Base-by-base conservation (phyloP, 2,113 vertebrate genomes). In the Ceratotherium simum region DNA sequence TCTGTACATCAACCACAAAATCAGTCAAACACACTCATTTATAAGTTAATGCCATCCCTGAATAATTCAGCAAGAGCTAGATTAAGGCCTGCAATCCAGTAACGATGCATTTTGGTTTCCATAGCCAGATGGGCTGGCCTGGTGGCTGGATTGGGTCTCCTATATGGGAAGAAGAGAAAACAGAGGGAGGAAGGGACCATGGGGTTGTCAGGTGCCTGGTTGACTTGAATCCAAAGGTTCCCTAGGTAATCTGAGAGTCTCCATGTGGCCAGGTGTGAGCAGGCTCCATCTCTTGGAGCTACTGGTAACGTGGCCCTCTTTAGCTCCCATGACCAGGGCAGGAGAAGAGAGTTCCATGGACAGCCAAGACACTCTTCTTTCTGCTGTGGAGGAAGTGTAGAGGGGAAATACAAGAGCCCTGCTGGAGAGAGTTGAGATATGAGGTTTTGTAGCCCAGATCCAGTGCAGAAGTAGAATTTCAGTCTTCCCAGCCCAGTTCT, bases 1-100 rank as follows among this genome's bases (percentile, higher is more conserved):
- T 99, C 99, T 99, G 98, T 99, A 99, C 98, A 99, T 99, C 99
- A 99, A 99, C 99, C 99, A 99, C 99, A 99, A 99, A 99, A 99
- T 98, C 99, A 99, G 99, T 99, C 98, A 99, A 98, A 99, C 98
- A 99, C 98, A 98, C 98, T 98, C 98, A 98, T 99, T 99, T 99
- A 99, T 99, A 99, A 99, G 98, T 99, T 99, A 99, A 99, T 99
- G 98, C 98, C 98, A 56, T 97, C 97, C 91, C 97, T 99, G 98
- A 99, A 99, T 99, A 99, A 99, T 99, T 99, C 98, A 99, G 98
- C 98, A 97, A 98, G 98, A 98, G 98, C 98, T 97, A 98, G 98
- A 98, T 96, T 90, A 98, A 96, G 98, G 97, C 98, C 98, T 98
- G 96, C 95, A 98, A 98, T 98, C 98, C 96, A 79, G 94, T 82